phyloP scores from a whole-genome alignment of 1,140 invertebrate genomes.

The Zaprionus africanus region DNA sequence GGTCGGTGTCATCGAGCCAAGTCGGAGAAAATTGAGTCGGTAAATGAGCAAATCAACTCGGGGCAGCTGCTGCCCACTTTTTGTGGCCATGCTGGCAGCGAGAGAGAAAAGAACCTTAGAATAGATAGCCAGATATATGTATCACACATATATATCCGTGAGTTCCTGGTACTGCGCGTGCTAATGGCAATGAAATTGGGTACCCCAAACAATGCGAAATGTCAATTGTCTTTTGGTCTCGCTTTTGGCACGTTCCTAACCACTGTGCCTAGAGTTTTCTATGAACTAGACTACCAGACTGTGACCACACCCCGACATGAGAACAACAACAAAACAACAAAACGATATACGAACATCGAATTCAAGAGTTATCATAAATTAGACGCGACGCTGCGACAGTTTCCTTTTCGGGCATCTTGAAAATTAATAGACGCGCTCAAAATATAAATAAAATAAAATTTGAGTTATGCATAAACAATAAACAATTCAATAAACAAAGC shows the following conservation, averaged over 20 bases:
- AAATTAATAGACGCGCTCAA: slow-evolving; percentile 72
- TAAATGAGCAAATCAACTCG: slow-evolving; percentile 16
- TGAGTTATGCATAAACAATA: slow-evolving; percentile 45
- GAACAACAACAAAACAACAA: slow-evolving; percentile 34
- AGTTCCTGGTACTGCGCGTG: slow-evolving; percentile 48
- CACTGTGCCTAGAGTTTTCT: background rate
- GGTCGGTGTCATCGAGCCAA: slow-evolving; percentile 57
- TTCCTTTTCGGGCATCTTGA: slow-evolving; percentile 45
- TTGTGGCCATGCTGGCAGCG: background rate
- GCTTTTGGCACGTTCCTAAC: slow-evolving; percentile 50
- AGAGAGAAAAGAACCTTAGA: background rate
- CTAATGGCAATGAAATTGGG: slow-evolving; percentile 38
- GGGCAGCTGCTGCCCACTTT: slow-evolving; percentile 37
- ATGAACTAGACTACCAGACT: background rate
- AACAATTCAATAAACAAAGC: slow-evolving; percentile 14
- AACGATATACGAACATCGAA: slow-evolving; percentile 27
- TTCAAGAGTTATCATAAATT: slow-evolving; percentile 69
- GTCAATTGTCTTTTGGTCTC: slow-evolving; percentile 26
- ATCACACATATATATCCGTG: background rate
- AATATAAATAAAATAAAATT: slow-evolving; percentile 25
- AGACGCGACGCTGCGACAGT: slow-evolving; percentile 53
- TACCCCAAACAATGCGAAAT: slow-evolving; percentile 12
- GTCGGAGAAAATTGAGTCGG: slow-evolving; percentile 31
- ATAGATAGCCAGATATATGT: background rate
- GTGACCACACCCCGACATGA: slow-evolving; percentile 59